Evolutionary conservation across 2,888 invertebrate genomes (phyloP), one percentile per base, ranked within the genome.

Genomic region (Lasioglossum marginatum): DNA sequence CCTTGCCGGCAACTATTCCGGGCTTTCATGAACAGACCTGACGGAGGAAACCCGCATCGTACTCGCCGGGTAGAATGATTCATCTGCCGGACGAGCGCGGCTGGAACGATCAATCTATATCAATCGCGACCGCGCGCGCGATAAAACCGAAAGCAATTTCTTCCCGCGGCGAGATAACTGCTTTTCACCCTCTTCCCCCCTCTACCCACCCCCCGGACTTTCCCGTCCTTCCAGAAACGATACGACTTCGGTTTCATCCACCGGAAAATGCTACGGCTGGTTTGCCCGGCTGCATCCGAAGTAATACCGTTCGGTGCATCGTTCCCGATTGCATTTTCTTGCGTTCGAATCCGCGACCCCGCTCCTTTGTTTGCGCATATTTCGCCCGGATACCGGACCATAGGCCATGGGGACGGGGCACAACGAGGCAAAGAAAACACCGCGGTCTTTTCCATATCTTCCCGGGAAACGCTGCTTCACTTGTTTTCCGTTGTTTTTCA

Each of bases 121-220:
- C 90, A 89, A 89, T 90, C 87, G 87, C 72, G 71, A 82, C 79
- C 81, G 70, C 63, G 63, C 63, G 31, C 83, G 76, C 71, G 86
- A 85, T 85, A 88, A 89, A 88, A 83, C 85, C 84, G 76, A 78
- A 85, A 88, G 85, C 91, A 91, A 90, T 90, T 91, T 88, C 88
- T 89, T 85, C 34, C 71, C 80, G 71, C 76, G 43, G 66, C 19
- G 73, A 79, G 82, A 88, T 89, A 89, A 91, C 88, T 77, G 82
- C 82, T 85, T 82, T 77, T 71, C 81, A 76, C 75, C 75, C 71
- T 77, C 57, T 37, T 3, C 37, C 23, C 23, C 37, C 6, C 34
- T 0, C 27, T 8, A 0, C n/a, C 2, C n/a, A 1, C 27, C 60
- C 5, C 60, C 27, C 31, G 63, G 63, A 27, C 31, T 16, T 31